Evolutionary conservation across 2,888 invertebrate species (phyloP), one percentile per base, ranked within the genome.

Genomic region (Heterodera filipjevi): DNA sequence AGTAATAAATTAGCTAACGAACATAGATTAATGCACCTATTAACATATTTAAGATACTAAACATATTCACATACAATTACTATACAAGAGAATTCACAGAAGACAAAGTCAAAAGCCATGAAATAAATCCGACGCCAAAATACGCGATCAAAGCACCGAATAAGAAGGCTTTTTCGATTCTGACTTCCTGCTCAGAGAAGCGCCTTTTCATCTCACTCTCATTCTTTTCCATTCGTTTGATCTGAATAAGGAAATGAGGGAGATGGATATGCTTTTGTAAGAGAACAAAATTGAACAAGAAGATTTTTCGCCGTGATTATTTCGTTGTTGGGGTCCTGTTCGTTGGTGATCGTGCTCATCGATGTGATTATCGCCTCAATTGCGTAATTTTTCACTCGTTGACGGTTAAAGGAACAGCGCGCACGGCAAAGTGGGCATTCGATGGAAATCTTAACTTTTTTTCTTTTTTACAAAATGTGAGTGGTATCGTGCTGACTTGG

Each of bases 341-440:
- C 71, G 14, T 33, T 74, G 32, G 19, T 59, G 66, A 32, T 49
- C 27, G 39, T 39, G 30, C 76, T 82, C 19, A 81, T 46, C 27
- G 81, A 81, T 22, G 66, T 33, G 30, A 81, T 59, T 59, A 81
- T 81, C 22, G 77, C 72, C 35, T 81, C 78, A 32, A 81, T 66
- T 32, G 66, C 33, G 64, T 32, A 81, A 53, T 81, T 81, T 33
- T 66, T 79, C 35, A 71, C 66, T 27, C 66, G 64, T 19, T 35
- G 35, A 12, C 44, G 64, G 12, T 68, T 66, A 32, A 68, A 39
- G 0, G 39, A 32, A 35, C 44, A 33, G 12, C 66, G 33, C 22
- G 44, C 68, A 35, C 81, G 79, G 27, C 81, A 81, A 16, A 81
- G 64, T 3, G 81, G 73, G n/a, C 81, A 81, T 78, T 78, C 79